Evolutionary conservation across 2,113 vertebrate species (phyloP), one percentile per base, ranked within the genome.

Genomic region (Nannobrachium achirus): DNA sequence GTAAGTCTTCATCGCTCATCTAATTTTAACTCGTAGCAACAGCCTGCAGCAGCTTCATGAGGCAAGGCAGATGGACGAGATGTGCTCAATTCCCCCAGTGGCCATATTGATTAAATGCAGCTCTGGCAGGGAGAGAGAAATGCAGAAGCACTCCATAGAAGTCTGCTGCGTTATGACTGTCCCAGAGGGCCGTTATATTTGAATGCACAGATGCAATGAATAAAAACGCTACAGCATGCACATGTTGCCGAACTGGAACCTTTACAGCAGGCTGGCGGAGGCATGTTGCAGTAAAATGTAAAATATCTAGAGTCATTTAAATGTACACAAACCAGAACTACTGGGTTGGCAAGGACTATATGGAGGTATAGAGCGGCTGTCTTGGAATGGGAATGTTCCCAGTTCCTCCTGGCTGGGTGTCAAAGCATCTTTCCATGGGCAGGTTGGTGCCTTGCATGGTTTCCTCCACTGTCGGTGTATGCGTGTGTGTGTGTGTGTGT

Each of bases 81-180:
- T 72, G 60, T 63, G 79, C 86, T 82, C 56, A 20, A 40, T 50
- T 80, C 82, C 68, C 73, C 76, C 46, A 2, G 61, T 25, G 52
- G 74, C 78, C 70, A 51, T 75, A 78, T 80, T 78, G 78, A 88
- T 89, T 58, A 79, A 72, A 82, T 82, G 75, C 82, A 81, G 69
- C 73, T 81, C 61, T 6, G 20, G 66, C 55, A 55, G 63, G 56
- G 55, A 13, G 55, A 61, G 52, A 55, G 53, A 33, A 33, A 33
- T 33, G 53, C 1, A 10, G 42, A 74, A 61, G 61, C 9, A 39
- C 63, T 13, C 62, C 40, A 51, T 60, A 44, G 48, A 68, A 52
- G 56, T 33, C 25, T 33, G 33, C 51, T n/a, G n/a, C 18, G 40
- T 42, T 25, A 15, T 53, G 18, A 16, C 0, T 41, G 11, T 51